A percentile compares a stretch with the other conserved stretches of the same genome.
Conservation (phyloP, 2,797 vertebrate genomes). For the Lerista edwardsae region DNA sequence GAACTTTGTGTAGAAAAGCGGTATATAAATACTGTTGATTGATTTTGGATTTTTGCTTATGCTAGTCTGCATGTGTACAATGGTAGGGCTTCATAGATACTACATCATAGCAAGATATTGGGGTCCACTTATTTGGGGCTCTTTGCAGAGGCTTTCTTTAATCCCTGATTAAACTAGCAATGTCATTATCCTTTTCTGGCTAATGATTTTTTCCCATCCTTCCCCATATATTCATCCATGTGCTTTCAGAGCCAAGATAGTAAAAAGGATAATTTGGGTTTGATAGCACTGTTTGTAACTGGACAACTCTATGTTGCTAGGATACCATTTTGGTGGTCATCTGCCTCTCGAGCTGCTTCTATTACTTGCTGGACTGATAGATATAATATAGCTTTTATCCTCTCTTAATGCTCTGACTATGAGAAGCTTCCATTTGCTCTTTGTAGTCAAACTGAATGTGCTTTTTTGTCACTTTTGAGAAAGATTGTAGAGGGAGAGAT, state of each 20-base stretch:
- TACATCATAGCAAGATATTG: background rate
- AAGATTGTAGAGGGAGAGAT: background rate
- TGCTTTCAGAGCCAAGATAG: slow-evolving; percentile 54
- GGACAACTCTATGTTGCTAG: slow-evolving; percentile 67
- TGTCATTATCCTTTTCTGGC: slow-evolving; percentile 29
- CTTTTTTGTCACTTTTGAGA: slow-evolving; percentile 8
- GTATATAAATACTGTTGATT: too few relatives aligned
- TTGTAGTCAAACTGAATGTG: slow-evolving; percentile 27
- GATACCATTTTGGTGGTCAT: slow-evolving; percentile 68
- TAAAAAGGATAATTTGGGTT: slow-evolving; percentile 68
- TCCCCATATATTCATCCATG: slow-evolving; percentile 44
- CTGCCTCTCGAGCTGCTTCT: slow-evolving; percentile 48
- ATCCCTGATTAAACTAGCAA: slow-evolving; percentile 43
- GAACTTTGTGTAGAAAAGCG: too few relatives aligned
- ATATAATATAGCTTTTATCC: slow-evolving; percentile 60
- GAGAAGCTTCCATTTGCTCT: slow-evolving; percentile 47
- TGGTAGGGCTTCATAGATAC: background rate
- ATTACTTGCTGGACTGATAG: slow-evolving; percentile 48
- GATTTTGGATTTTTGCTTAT: background rate
- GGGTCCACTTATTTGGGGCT: background rate
- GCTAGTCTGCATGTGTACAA: background rate
- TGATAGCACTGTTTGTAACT: slow-evolving; percentile 62
- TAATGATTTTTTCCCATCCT: slow-evolving; percentile 49
- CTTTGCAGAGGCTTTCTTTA: slow-evolving; percentile 27
- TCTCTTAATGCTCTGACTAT: slow-evolving; percentile 40